Evolutionary conservation across 1,140 invertebrate species (phyloP), one percentile per base, ranked within the genome.

Genomic region (Calosoma granatense): DNA sequence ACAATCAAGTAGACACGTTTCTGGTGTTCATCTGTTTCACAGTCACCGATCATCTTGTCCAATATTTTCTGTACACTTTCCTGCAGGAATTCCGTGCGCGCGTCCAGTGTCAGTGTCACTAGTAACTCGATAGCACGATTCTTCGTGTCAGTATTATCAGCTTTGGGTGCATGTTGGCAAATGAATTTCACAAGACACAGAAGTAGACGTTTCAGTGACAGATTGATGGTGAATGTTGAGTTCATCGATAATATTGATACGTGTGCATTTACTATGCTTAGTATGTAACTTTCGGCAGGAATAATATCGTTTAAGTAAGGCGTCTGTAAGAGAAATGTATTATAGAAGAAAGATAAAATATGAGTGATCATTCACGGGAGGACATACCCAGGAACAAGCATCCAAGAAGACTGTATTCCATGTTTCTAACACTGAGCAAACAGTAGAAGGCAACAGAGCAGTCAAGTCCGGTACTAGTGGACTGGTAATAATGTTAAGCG

Each of bases 281-380:
- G 73, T 4, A 91, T 80, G 59, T 88, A 90, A 64, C 83, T 90
- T 67, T 93, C 90, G 0, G 85, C 83, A 20, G 89, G 89, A 61
- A 92, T 85, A 3, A 90, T 83, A 66, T 93, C 88, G 61, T 82
- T 85, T 15, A 82, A 78, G 66, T 85, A 88, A 2, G 82, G 81
- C 43, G 80, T 81, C 86, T 89, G 68, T 36, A 76, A 76, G 47
- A 54, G 56, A 58, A 65, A 63, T 11, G 4, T 6, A n/a, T n/a
- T n/a, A n/a, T n/a, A n/a, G n/a, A n/a, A n/a, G n/a, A n/a, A n/a
- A 53, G 2, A 52, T 22, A 21, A 19, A 36, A 20, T 22, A 21
- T 12, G 22, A 55, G 53, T n/a, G n/a, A n/a, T n/a, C n/a, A n/a
- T n/a, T n/a, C n/a, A n/a, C n/a, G n/a, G n/a, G n/a, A n/a, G 9